These are phyloP conservation scores for Drosophila sturtevanti DNA, from an alignment of 1,140 invertebrate genomes.

Conservation along the genomic window DNA sequence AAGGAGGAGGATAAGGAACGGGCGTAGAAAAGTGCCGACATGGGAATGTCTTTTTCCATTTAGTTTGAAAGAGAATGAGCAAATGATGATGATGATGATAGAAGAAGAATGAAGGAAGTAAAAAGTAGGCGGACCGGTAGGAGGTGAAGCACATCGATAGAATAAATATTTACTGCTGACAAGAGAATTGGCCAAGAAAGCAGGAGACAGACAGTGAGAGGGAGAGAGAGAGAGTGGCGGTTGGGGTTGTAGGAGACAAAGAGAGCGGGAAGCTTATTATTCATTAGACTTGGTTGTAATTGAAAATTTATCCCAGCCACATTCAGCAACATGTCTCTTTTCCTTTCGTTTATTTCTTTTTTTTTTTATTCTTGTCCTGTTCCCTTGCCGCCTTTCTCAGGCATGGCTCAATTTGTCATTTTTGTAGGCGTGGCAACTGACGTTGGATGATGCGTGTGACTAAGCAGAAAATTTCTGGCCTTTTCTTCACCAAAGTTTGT, in stretches of 20 bases:
- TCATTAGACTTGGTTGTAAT: constrained; percentile 62
- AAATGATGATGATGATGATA: neutral
- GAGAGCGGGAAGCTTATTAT: constrained; percentile 41
- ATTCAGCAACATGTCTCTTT: constrained; percentile 15
- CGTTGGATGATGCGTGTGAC: constrained; percentile 70
- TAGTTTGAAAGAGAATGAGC: constrained; percentile 9
- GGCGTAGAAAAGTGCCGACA: neutral
- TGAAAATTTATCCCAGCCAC: constrained; percentile 46
- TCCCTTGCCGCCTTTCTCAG: neutral
- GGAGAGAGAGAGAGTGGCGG: constrained; percentile 22
- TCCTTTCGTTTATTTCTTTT: neutral
- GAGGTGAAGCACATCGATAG: neutral
- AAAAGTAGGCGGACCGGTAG: neutral
- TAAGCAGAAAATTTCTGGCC: constrained; percentile 58
- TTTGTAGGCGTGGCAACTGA: constrained; percentile 27
- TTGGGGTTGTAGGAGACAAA: too few relatives aligned
- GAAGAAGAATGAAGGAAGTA: neutral
- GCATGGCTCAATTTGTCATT: constrained; percentile 65
- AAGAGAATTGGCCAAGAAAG: neutral
- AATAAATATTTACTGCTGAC: constrained; percentile 9
- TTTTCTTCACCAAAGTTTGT: neutral
- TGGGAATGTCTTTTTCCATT: constrained; percentile 15
- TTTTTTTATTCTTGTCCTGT: constrained; percentile 12
- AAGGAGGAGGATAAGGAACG: constrained; percentile 23
- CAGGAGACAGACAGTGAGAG: neutral